Evolutionary conservation across 2,797 vertebrate species (phyloP).

Genomic region (Siniperca obscura): DNA sequence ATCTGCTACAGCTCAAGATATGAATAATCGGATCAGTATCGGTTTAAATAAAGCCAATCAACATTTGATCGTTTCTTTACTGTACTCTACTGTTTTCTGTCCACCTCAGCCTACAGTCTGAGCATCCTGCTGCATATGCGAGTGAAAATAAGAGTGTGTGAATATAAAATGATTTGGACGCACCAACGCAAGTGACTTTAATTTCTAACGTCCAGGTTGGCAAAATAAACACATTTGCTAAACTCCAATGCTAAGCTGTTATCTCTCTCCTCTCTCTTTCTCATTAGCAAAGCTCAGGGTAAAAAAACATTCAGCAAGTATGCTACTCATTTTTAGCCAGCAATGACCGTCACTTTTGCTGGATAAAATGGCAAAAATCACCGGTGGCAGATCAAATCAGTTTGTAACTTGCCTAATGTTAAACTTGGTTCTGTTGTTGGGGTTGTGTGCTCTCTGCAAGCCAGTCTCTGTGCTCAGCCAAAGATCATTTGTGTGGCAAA

Average conservation of each 20-base stretch:
- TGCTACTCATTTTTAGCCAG: no score
- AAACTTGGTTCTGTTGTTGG: no score
- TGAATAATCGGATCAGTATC: neutral
- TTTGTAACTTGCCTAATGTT: no score
- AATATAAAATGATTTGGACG: neutral
- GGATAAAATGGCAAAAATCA: no score
- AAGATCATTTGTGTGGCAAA: no score
- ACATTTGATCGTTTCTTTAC: neutral
- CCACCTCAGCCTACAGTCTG: neutral
- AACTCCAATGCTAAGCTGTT: neutral
- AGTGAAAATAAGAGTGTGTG: neutral
- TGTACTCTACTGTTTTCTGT: neutral
- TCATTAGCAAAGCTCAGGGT: neutral
- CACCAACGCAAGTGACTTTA: neutral
- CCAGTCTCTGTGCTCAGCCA: no score
- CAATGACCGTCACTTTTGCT: no score
- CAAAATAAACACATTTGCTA: neutral
- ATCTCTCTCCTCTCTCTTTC: neutral
- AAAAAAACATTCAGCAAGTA: neutral
- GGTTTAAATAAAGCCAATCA: neutral
- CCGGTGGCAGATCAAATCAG: no score
- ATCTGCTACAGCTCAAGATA: neutral
- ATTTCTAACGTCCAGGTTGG: no score
- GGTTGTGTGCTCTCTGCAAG: no score
- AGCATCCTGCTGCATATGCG: neutral